Evolutionary conservation across 2,797 vertebrate genomes (phyloP), one percentile per base, ranked within the genome.

Genomic region (Pogoniulus pusillus): DNA sequence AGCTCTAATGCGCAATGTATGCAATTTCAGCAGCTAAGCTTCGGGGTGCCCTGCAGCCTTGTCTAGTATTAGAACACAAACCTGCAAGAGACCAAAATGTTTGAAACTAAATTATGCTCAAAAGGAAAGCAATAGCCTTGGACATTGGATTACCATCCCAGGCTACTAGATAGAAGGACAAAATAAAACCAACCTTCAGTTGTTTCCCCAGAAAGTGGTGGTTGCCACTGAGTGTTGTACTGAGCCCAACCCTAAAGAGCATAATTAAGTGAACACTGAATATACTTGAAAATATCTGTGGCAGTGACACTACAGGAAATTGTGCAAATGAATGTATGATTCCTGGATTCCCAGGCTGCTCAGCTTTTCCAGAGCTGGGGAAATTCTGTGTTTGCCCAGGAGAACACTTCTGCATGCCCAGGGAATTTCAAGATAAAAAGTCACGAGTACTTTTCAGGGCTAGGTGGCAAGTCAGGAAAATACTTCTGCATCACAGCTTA

Each of bases 201-300:
- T 32, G 14, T 16, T 41, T 73, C 41, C 17, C 51, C 24, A 43
- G 43, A 51, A 82, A 60, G 20, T 9, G 16, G 32, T 11, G 49
- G 69, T 14, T 34, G 37, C 29, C 55, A 70, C 32, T 5, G 23
- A 54, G 39, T 2, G 8, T 0, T 1, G 10, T 3, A 27, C 5
- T 9, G 27, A 69, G 1, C 9, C 18, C 51, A 65, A 16, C 10
- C 13, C 54, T n/a, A 43, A 1, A 4, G 63, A 24, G 34, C 0
- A 0, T 4, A 12, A 41, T 37, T 68, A 54, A 35, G 26, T 1
- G 3, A 87, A 60, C 55, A 20, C 1, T 5, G 35, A 74, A 6
- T 23, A 47, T 3, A 1, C 59, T 34, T 49, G 49, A 37, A 90
- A 82, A 72, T 23, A 72, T 62, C 30, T 64, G 43, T 11, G 27